Conservation (phyloP, 2,797 vertebrate species). For the Podargus strigoides region DNA sequence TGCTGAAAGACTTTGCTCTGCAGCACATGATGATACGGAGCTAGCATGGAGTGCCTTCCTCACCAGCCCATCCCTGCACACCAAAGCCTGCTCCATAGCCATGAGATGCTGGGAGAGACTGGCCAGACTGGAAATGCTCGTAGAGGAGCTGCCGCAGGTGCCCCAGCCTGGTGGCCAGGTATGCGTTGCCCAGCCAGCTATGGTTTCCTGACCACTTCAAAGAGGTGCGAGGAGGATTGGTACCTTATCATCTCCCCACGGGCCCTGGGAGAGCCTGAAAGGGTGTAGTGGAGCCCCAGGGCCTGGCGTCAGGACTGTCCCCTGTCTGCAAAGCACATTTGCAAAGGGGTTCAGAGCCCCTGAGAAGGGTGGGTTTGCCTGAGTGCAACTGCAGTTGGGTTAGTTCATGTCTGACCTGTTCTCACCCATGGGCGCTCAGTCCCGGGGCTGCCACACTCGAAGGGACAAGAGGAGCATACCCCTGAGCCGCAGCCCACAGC, state of each 20-base stretch:
- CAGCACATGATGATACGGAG: fast-evolving
- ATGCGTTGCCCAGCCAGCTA: background rate
- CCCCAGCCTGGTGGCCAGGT: background rate
- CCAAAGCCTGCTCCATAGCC: background rate
- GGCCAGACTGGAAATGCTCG: background rate
- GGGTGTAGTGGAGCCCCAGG: background rate
- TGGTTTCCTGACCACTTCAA: constrained; percentile 20
- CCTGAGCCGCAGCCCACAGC: fast-evolving
- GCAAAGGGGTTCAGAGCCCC: background rate
- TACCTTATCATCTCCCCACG: background rate
- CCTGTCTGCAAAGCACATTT: background rate
- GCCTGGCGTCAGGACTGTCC: background rate
- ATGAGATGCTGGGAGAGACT: background rate
- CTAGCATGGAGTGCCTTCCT: fast-evolving
- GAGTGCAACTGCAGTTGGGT: fast-evolving
- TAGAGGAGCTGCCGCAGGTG: background rate
- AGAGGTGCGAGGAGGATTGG: background rate
- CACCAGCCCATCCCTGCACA: background rate
- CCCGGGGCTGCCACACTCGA: fast-evolving
- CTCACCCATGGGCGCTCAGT: fast-evolving
- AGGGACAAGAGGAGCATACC: background rate
- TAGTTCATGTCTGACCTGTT: background rate
- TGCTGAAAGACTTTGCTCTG: background rate
- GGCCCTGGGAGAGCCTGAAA: background rate
- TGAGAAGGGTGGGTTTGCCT: background rate